Evolutionary conservation across 2,113 vertebrate genomes (phyloP).

Genomic region (Muscicapa adusta): DNA sequence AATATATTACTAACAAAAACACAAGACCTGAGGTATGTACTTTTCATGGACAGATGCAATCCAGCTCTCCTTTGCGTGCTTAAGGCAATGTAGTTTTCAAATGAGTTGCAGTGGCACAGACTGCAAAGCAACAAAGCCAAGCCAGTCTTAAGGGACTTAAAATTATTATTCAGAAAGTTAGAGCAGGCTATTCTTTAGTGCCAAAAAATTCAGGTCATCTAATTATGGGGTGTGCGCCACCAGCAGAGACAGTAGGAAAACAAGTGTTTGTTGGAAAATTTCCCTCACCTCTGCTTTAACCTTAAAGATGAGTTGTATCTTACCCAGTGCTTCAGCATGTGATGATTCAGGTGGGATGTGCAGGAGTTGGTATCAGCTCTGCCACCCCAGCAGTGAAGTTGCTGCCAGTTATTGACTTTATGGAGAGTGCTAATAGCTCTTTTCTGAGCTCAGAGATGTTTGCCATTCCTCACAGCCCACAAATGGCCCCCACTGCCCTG

Average conservation of each 20-base stretch:
- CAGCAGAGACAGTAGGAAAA: accelerated
- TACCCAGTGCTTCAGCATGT: not conserved
- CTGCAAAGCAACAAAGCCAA: not conserved
- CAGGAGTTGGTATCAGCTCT: not conserved
- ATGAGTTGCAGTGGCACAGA: not conserved
- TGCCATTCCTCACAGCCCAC: not conserved
- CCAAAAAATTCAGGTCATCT: not conserved
- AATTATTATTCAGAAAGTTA: not conserved
- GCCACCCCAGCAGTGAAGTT: not conserved
- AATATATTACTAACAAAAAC: not conserved
- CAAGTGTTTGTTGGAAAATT: not conserved
- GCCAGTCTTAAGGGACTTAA: not conserved
- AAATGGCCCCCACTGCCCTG: accelerated
- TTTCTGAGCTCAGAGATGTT: not conserved
- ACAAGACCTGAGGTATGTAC: not conserved
- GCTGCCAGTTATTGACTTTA: not conserved
- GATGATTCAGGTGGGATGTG: not conserved
- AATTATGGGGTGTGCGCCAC: not conserved
- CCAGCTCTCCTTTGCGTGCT: not conserved
- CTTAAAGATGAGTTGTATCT: not conserved
- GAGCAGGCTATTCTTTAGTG: not conserved
- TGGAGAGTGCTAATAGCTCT: not conserved
- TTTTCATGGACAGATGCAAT: not conserved
- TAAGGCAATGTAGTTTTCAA: not conserved
- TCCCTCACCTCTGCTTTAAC: not conserved